Evolutionary conservation across 2,113 vertebrate genomes (phyloP), one percentile per base, ranked within the genome.

Genomic region (Oryzias woworae): DNA sequence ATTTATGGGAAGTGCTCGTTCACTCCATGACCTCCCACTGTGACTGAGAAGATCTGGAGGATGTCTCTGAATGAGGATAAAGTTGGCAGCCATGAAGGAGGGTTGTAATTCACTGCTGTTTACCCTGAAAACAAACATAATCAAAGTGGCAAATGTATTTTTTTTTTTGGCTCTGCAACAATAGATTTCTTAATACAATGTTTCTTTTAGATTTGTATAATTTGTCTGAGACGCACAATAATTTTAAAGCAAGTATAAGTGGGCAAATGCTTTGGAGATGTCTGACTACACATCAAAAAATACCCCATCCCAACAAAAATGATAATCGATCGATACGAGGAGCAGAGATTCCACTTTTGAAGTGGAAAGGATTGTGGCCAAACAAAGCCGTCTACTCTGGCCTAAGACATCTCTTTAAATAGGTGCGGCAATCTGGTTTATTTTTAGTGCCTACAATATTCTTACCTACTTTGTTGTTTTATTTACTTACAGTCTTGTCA

Each of bases 401-500:
- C 7, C 2, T 48, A 17, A 31, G 6, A 24, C n/a, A 14, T n/a
- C 28, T n/a, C 48, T 43, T 47, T 53, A 53, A 7, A 28, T 18
- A 18, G 41, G 16, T n/a, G n/a, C 28, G 43, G 10, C 22, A 22
- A 14, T 48, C 24, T 44, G 44, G 4, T 59, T 49, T 47, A 16
- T 47, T 23, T 48, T 46, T 1, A 42, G 22, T 31, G 7, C 20
- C 15, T 61, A 12, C 23, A 23, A 0, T 2, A 49, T 20, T 54
- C 1, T 68, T 42, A 44, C 53, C 67, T 18, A 57, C n/a, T 14
- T 69, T 46, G 28, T 4, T 24, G n/a, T 71, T 57, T 71, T 2
- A 58, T 70, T 63, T 60, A 59, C 49, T 52, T 57, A 1, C 92
- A 99, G 97, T 28, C 91, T 95, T 52, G 92, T 98, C 86, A 95